These are phyloP conservation scores for Aurelia sp. DNA, from an alignment of 30 jellyfish, hydroid and myxozoan genomes.

Conservation along the genomic window DNA sequence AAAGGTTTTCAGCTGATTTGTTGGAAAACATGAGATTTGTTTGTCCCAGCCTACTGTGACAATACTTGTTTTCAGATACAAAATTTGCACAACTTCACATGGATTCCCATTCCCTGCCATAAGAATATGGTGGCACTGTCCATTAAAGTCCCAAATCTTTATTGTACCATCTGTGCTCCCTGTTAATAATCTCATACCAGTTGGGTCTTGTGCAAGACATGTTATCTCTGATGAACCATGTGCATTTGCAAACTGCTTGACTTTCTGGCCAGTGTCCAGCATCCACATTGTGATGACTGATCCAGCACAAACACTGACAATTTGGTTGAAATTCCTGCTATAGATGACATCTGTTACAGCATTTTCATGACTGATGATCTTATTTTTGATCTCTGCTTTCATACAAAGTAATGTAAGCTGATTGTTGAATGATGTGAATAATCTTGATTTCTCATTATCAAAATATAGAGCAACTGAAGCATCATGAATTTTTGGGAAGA, in stretches of 20 bases:
- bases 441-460: conserved; percentile 72
- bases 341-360: conserved; percentile 86
- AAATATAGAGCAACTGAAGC: conserved; percentile 75
- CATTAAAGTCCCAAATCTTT: conserved; percentile 96
- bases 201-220: conserved; percentile 78
- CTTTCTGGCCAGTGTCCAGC: conserved; percentile 94
- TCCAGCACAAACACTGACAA: conserved; percentile 90
- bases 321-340: conserved; percentile 71
- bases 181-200: conserved; percentile 80
- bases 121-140: conserved; percentile 82
- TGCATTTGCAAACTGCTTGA: conserved; percentile 91
- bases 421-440: conserved; percentile 78
- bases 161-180: conserved; percentile 95
- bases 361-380: conserved; percentile 77
- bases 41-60: conserved; percentile 90
- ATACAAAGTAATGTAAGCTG: conserved; percentile 69
- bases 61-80: conserved; percentile 72
- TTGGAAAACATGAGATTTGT: conserved; percentile 71
- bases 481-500: conserved; percentile 84
- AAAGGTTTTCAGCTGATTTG: conserved; percentile 57
- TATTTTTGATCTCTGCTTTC: conserved; percentile 82
- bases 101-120: conserved; percentile 92
- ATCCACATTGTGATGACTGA: conserved; percentile 93
- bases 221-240: conserved; percentile 96
- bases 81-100: conserved; percentile 80